Evolutionary conservation across 1,140 invertebrate species (phyloP).

Genomic region (Leptinotarsa defecta): DNA sequence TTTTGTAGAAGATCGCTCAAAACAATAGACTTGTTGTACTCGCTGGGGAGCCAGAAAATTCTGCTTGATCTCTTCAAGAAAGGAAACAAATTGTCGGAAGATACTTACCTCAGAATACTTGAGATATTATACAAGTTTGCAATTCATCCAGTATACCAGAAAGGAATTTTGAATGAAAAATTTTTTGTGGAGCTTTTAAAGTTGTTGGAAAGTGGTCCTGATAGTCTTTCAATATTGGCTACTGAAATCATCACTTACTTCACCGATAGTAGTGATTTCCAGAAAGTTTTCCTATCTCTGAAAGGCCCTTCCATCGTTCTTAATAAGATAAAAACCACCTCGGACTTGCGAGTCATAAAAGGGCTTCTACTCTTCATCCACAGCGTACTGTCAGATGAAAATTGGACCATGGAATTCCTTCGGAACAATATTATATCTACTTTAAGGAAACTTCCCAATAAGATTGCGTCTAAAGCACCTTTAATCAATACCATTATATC

Average conservation of each 20-base stretch:
- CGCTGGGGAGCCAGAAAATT: constrained; percentile 31
- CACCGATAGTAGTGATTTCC: constrained; percentile 31
- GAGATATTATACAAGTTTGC: constrained; percentile 42
- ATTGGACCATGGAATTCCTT: constrained; percentile 39
- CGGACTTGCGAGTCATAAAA: constrained; percentile 38
- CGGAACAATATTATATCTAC: constrained; percentile 34
- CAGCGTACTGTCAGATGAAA: constrained; percentile 38
- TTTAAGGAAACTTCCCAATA: constrained; percentile 36
- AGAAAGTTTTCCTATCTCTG: constrained; percentile 40
- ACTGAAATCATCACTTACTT: constrained; percentile 41
- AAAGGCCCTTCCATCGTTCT: constrained; percentile 38
- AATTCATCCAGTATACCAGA: constrained; percentile 34
- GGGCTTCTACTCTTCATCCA: constrained; percentile 44
- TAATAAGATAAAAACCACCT: constrained; percentile 29
- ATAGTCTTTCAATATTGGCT: constrained; percentile 30
- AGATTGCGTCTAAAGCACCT: constrained; percentile 32
- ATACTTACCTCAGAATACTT: constrained; percentile 35
- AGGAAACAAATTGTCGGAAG: constrained; percentile 27
- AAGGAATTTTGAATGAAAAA: constrained; percentile 32
- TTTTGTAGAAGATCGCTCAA: constrained; percentile 35
- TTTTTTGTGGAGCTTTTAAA: constrained; percentile 37
- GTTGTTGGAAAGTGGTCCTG: constrained; percentile 25
- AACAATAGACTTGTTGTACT: constrained; percentile 35
- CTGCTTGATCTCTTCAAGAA: constrained; percentile 39
- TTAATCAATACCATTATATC: constrained; percentile 38